Evolutionary conservation across 2,113 vertebrate species (phyloP).

Genomic region (Rynchops niger): DNA sequence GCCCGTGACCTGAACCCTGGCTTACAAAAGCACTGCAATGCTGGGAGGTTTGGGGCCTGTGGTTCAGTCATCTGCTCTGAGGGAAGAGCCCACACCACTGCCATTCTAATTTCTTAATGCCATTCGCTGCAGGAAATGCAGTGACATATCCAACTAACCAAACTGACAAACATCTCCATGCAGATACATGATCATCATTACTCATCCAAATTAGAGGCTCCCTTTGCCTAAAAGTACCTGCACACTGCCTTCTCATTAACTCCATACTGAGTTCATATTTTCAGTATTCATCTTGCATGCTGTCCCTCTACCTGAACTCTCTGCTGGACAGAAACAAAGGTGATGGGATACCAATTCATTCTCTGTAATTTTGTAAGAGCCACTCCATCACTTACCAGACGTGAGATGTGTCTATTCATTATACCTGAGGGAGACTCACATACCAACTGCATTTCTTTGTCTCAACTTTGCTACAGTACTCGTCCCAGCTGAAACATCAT

Average conservation of each 20-base stretch:
- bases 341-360: background rate
- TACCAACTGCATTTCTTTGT: background rate
- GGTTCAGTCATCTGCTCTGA: background rate
- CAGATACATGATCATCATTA: background rate
- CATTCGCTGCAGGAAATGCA: background rate
- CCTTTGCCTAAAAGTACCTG: background rate
- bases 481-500: background rate
- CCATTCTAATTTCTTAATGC: background rate
- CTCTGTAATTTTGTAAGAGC: background rate
- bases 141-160: background rate
- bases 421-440: background rate
- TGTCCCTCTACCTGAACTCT: background rate
- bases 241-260: background rate
- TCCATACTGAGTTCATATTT: background rate
- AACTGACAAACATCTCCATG: background rate
- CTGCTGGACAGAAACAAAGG: background rate
- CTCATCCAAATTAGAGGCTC: background rate
- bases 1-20: accelerated
- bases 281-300: background rate
- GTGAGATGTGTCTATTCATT: background rate
- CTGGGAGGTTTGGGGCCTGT: background rate
- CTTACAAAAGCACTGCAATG: background rate
- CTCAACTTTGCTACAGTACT: background rate
- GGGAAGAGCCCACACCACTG: background rate
- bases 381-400: background rate